phyloP scores from a whole-genome alignment of 2,888 invertebrate genomes.

The Rotaria magnacalcarata region DNA sequence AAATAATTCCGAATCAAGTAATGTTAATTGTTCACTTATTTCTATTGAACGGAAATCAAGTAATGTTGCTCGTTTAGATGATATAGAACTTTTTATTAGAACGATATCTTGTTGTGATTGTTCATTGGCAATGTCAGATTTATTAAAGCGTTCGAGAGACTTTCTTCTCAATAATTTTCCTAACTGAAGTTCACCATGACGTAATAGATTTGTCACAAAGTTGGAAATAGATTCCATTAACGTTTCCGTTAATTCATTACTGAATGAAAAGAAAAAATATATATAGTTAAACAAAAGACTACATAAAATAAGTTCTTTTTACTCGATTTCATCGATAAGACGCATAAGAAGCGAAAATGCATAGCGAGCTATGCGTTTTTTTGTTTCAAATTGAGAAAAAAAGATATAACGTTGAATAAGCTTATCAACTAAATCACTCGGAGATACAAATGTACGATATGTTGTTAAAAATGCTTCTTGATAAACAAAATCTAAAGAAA shows the following conservation, averaged over 20 bases:
- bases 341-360: conserved; percentile 85
- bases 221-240: conserved; percentile 54
- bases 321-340: conserved; percentile 93
- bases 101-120: conserved; percentile 6
- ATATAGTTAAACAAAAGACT: not conserved
- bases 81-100: not conserved
- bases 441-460: conserved; percentile 87
- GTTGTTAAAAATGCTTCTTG: conserved; percentile 97
- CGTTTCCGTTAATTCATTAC: not conserved
- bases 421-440: conserved; percentile 77
- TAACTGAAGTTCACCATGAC: conserved; percentile 81
- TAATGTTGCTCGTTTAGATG: conserved; percentile 63
- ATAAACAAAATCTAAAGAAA: conserved; percentile 69
- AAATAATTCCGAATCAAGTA: conserved; percentile 87
- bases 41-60: conserved; percentile 88
- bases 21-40: conserved; percentile 95
- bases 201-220: conserved; percentile 85
- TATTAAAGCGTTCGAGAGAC: conserved; percentile 65
- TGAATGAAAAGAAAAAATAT: not conserved
- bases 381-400: conserved; percentile 65
- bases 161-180: conserved; percentile 79
- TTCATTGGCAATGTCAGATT: not conserved
- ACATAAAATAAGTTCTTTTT: conserved; percentile 59
- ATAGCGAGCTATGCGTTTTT: conserved; percentile 72
- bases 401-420: conserved; percentile 74